These are phyloP conservation scores for Penaeus vannamei DNA, from an alignment of 1,140 invertebrate genomes.

Conservation along the genomic window DNA sequence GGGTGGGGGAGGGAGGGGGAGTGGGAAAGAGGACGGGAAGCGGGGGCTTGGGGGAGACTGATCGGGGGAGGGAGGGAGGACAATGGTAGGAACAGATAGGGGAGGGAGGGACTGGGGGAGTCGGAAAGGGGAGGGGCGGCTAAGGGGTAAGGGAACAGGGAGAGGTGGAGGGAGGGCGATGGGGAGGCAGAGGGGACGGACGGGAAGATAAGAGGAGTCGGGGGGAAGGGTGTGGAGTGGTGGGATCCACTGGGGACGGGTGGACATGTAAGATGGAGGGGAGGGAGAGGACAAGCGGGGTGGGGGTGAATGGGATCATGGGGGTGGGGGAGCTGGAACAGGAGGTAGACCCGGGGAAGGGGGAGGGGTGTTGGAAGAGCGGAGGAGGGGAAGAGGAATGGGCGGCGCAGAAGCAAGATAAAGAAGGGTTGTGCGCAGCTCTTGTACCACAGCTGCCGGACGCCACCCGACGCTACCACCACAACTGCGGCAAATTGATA, in stretches of 20 bases:
- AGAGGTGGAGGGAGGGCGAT: not conserved
- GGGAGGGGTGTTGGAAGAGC: not conserved
- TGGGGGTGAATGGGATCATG: not conserved
- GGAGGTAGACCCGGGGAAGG: not conserved
- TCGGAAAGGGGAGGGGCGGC: not conserved
- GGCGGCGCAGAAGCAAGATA: no score
- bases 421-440: not conserved
- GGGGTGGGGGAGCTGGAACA: not conserved
- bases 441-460: no score
- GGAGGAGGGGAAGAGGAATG: not conserved
- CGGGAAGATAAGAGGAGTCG: not conserved
- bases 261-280: not conserved
- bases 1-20: not conserved
- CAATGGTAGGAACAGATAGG: not conserved
- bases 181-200: not conserved
- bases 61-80: not conserved
- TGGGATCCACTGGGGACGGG: not conserved
- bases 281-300: not conserved
- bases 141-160: no score
- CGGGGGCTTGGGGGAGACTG: not conserved
- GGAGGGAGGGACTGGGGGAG: not conserved
- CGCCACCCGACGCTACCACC: no score
- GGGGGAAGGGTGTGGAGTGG: not conserved
- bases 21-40: not conserved
- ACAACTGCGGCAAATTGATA: no score